phyloP scores from a whole-genome alignment of 2,888 invertebrate species.

The Xanthorhoe designata region DNA sequence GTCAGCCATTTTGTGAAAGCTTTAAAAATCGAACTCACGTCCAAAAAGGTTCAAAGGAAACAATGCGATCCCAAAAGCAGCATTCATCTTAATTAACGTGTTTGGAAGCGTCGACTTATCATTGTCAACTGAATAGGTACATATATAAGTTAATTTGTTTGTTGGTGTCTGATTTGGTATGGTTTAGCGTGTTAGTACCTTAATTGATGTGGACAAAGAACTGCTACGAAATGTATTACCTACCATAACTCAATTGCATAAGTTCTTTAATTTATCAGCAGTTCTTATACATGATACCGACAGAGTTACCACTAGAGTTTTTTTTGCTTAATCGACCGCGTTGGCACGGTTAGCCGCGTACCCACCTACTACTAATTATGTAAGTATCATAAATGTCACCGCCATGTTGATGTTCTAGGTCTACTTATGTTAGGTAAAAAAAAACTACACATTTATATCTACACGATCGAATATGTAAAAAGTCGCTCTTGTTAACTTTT shows the following conservation, averaged over 20 bases:
- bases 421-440: no score
- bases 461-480: no score
- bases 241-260: no score
- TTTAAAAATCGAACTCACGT: slow-evolving; percentile 47
- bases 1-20: slow-evolving; percentile 44
- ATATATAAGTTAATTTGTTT: slow-evolving; percentile 25
- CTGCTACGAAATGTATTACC: background rate
- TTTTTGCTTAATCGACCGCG: no score
- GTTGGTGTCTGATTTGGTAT: slow-evolving; percentile 1
- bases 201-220: background rate
- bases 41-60: slow-evolving; percentile 44
- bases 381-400: no score
- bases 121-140: slow-evolving; percentile 22
- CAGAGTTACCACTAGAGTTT: background rate
- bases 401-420: no score
- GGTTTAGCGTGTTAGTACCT: background rate
- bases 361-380: no score
- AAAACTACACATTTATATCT: no score
- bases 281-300: background rate
- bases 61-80: slow-evolving; percentile 45
- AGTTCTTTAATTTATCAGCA: no score
- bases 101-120: slow-evolving; percentile 46
- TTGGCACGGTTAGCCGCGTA: no score
- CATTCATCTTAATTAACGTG: slow-evolving; percentile 62
- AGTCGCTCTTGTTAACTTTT: no score